Base-by-base conservation (phyloP, 92 coral and sea anemone species). In the Palythoa grandis region DNA sequence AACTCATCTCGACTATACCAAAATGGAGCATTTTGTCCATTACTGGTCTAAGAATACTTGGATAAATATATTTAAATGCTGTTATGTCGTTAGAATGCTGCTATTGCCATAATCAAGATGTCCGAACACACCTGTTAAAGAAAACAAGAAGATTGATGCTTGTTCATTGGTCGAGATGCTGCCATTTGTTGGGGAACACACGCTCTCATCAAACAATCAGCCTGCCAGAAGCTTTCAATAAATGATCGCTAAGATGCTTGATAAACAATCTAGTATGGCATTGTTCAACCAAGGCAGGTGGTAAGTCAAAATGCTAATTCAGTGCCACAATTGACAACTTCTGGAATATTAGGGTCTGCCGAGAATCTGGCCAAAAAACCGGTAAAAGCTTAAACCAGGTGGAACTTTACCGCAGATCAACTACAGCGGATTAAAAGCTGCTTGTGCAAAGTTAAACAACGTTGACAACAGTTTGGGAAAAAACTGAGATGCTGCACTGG, bases 281-380 rank as follows among this genome's bases (percentile, higher is more conserved):
- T 94, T 94, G 97, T 94, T 87, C 70, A 52, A 20, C 11, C 11
- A 5, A 48, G 77, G 93, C 97, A 94, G 97, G 97, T 94, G 97
- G 91, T 90, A 77, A 83, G 60, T 87, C 79, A 66, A 87, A 90
- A 94, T 94, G 97, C 97, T 94, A 94, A 94, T 94, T 87, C 86
- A 72, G 63, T 70, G 58, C 71, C 35, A 24, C 54, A 88, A 74
- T 76, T 93, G 96, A 94, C 95, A 92, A 95, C 86, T 88, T 70
- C 66, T 73, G 88, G 65, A 83, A 78, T 91, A 88, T 94, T 85
- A 87, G 90, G 83, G 66, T 88, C 86, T 53, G 72, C 85, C 80
- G 87, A 86, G 82, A 76, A 88, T 87, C 82, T 52, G 77, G 88
- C 74, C 76, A 35, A 78, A 57, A 78, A 22, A 52, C 74, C 87